phyloP scores from a whole-genome alignment of 1,140 invertebrate species.

The Drosophila watanabei region DNA sequence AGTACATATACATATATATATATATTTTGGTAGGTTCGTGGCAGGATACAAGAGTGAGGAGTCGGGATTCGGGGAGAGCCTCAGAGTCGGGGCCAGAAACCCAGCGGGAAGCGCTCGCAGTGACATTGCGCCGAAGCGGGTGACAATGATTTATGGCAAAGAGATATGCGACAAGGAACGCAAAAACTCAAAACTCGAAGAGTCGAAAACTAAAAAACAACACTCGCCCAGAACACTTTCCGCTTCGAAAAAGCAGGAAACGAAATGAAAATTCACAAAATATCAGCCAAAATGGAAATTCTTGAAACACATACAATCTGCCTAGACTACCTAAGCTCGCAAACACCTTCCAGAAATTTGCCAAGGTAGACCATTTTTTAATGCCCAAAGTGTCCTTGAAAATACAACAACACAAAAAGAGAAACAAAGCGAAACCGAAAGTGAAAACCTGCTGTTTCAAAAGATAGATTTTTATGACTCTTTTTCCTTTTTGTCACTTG shows the following conservation, averaged over 20 bases:
- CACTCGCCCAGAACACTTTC: conserved; percentile 33
- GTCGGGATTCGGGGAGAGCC: conserved; percentile 12
- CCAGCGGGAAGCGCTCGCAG: conserved; percentile 82
- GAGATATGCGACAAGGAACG: conserved; percentile 83
- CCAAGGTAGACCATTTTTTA: conserved; percentile 55
- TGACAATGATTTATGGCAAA: conserved; percentile 85
- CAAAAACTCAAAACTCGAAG: conserved; percentile 68
- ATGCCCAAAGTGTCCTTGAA: conserved; percentile 71
- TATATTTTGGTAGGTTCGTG: conserved; percentile 36
- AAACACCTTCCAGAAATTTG: conserved; percentile 51
- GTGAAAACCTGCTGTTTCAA: conserved; percentile 70
- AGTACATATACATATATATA: background rate
- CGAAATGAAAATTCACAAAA: conserved; percentile 29
- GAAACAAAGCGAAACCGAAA: conserved; percentile 30
- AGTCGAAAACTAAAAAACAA: conserved; percentile 52
- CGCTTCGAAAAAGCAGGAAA: conserved; percentile 19
- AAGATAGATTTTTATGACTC: conserved; percentile 36
- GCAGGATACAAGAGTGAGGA: conserved; percentile 19
- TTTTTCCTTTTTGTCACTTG: conserved; percentile 52
- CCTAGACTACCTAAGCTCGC: conserved; percentile 39
- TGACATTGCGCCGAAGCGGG: conserved; percentile 84
- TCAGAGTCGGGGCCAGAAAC: conserved; percentile 48
- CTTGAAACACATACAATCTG: conserved; percentile 7
- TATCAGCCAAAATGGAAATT: conserved; percentile 23
- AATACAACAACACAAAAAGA: conserved; percentile 65